Percentiles rank a stretch among this genome's conserved stretches.
These are phyloP conservation scores for Psettodes erumei DNA, from an alignment of 2,113 vertebrate genomes.

Conservation along the genomic window DNA sequence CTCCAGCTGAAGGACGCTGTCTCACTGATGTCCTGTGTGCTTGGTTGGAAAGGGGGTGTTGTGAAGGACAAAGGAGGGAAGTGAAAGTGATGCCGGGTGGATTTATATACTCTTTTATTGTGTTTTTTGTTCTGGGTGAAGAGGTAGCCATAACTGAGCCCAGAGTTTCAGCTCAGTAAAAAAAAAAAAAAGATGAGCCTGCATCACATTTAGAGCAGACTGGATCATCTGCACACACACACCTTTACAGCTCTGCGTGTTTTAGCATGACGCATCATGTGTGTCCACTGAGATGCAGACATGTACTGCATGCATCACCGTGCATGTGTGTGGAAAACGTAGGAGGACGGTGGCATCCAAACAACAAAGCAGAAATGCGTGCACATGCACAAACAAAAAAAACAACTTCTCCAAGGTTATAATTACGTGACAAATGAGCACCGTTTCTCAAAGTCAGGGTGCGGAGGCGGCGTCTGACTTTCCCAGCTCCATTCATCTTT, in stretches of 20 bases:
- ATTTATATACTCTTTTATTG: not conserved
- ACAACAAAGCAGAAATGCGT: conserved; percentile 5
- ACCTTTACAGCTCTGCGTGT: conserved; percentile 20
- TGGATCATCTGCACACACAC: not conserved
- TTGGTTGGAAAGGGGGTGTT: not conserved
- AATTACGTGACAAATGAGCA: conserved; percentile 43
- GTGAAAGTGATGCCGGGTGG: not conserved
- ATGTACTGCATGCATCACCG: conserved; percentile 23
- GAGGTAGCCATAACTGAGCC: not conserved
- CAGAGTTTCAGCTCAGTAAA: not conserved
- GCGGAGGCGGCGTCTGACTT: conserved; percentile 32
- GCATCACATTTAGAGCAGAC: not conserved
- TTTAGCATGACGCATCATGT: conserved; percentile 50
- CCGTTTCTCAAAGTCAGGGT: conserved; percentile 19
- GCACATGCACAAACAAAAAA: conserved; percentile 7
- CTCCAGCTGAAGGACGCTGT: not conserved
- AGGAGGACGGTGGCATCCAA: not conserved
- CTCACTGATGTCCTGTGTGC: not conserved
- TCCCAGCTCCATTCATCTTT: conserved; percentile 28
- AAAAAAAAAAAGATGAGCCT: not conserved
- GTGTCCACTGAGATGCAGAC: conserved; percentile 27
- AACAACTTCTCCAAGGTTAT: conserved; percentile 18
- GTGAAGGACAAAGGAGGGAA: not conserved
- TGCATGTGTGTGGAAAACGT: not conserved
- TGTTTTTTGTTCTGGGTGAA: not conserved